A percentile compares a stretch with the other conserved stretches of the same genome.
These are phyloP conservation scores for Zaprionus camerounensis DNA, from an alignment of 1,140 invertebrate species.

Conservation along the genomic window DNA sequence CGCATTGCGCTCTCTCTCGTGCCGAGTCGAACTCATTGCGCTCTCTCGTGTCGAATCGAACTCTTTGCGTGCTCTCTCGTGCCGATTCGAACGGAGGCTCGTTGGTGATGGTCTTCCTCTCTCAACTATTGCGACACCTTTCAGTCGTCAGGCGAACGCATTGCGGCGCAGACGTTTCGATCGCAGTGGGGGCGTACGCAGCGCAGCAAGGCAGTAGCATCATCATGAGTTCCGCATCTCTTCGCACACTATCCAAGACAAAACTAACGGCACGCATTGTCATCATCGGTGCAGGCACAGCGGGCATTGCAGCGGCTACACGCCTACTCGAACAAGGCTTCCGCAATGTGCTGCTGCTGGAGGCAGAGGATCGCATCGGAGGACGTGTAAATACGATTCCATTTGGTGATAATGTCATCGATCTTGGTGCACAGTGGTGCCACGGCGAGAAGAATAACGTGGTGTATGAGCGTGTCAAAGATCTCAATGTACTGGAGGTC, in stretches of 20 bases:
- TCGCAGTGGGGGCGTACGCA: background rate
- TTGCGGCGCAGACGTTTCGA: conserved; percentile 18
- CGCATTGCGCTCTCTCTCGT: no score
- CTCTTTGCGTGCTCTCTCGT: no score
- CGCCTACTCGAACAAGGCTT: conserved; percentile 86
- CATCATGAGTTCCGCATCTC: conserved; percentile 55
- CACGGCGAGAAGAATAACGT: conserved; percentile 91
- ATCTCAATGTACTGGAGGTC: conserved; percentile 85
- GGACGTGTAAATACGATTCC: conserved; percentile 88
- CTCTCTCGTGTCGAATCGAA: no score
- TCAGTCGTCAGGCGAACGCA: conserved; percentile 49
- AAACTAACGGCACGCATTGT: conserved; percentile 82
- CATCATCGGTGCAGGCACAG: conserved; percentile 86
- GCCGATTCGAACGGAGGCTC: no score
- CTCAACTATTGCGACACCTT: background rate
- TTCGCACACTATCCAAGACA: conserved; percentile 51
- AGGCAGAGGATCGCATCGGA: conserved; percentile 90
- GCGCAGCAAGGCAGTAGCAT: background rate
- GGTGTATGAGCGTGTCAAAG: conserved; percentile 88
- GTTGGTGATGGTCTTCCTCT: background rate
- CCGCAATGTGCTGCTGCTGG: conserved; percentile 86
- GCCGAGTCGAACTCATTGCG: no score
- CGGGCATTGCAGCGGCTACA: conserved; percentile 87
- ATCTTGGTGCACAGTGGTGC: conserved; percentile 92
- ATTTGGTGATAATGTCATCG: conserved; percentile 88